Evolutionary conservation across 2,797 vertebrate species (phyloP).

Genomic region (Psittacula derbiana): DNA sequence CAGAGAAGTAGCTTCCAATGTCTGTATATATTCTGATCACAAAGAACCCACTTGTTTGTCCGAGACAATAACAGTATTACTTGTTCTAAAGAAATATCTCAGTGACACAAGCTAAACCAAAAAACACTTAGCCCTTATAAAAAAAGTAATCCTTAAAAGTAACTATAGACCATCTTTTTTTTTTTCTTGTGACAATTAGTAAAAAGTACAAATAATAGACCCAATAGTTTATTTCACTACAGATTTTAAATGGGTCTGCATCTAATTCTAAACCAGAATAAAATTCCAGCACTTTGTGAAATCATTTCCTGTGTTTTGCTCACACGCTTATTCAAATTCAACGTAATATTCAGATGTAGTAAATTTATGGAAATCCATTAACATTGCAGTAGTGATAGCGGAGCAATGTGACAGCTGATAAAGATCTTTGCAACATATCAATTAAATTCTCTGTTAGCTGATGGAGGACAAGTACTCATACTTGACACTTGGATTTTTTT

Average conservation of each 20-base stretch:
- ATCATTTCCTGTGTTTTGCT: neutral
- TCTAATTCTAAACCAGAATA: neutral
- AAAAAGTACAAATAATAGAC: neutral
- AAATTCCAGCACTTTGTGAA: neutral
- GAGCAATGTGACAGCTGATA: neutral
- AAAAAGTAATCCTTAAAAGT: neutral
- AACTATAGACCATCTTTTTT: neutral
- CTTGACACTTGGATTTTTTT: neutral
- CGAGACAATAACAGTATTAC: neutral
- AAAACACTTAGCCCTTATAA: neutral
- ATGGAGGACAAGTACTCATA: neutral
- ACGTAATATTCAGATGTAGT: neutral
- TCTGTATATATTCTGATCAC: neutral
- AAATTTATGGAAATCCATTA: neutral
- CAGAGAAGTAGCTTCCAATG: neutral
- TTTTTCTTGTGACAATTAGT: neutral
- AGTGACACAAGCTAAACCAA: neutral
- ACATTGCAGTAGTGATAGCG: neutral
- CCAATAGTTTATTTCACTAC: neutral
- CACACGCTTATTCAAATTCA: neutral
- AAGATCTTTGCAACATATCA: neutral
- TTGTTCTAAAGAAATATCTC: neutral
- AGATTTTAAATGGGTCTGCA: neutral
- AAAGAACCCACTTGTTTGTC: neutral
- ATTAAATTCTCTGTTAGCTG: neutral